phyloP scores from a whole-genome alignment of 2,113 vertebrate species.

The Carlito syrichta region DNA sequence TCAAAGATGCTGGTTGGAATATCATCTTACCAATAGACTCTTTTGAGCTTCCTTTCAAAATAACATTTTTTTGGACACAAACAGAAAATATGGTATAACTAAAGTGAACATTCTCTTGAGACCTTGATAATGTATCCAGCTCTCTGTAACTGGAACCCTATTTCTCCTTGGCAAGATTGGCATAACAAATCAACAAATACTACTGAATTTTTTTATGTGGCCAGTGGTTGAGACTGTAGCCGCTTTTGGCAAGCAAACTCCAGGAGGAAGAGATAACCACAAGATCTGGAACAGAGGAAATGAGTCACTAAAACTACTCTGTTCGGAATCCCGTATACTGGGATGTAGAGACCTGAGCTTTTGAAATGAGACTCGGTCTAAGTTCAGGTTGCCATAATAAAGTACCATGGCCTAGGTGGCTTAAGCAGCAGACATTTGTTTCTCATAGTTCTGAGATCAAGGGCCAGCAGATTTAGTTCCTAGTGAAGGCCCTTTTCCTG shows the following conservation, averaged over 20 bases:
- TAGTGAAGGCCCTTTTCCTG: background rate
- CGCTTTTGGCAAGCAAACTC: background rate
- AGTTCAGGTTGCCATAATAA: background rate
- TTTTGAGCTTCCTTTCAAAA: background rate
- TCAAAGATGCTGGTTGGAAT: background rate
- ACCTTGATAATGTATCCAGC: background rate
- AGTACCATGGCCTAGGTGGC: fast-evolving
- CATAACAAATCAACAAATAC: background rate
- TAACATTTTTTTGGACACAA: background rate
- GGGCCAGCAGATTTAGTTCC: background rate
- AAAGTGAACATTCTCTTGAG: background rate
- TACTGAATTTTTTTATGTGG: background rate
- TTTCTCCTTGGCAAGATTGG: background rate
- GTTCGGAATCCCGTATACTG: background rate
- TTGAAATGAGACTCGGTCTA: background rate
- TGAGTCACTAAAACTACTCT: background rate
- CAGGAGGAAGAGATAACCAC: background rate
- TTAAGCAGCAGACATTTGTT: background rate
- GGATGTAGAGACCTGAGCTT: background rate
- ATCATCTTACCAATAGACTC: background rate
- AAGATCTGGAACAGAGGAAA: background rate
- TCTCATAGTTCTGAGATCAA: background rate
- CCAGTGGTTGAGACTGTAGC: background rate
- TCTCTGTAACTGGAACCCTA: background rate
- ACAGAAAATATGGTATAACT: background rate